Conservation (phyloP, 2,113 vertebrate genomes). For the Oncorhynchus clarkii region DNA sequence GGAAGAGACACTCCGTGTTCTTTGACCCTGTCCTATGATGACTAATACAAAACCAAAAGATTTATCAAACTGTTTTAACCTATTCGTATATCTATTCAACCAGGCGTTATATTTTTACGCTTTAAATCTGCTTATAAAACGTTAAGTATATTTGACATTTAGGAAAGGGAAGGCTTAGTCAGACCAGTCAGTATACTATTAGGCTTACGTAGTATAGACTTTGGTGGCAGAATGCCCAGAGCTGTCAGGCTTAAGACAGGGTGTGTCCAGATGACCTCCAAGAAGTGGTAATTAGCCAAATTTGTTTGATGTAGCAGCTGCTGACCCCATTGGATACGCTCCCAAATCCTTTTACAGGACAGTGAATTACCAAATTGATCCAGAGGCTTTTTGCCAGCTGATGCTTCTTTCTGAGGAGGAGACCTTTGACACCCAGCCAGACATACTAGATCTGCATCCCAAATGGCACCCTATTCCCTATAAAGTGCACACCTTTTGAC, state of each 20-base stretch:
- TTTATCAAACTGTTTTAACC: background rate
- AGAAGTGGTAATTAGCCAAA: constrained; percentile 39
- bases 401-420: constrained; percentile 28
- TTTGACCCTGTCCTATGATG: background rate
- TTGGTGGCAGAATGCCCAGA: constrained; percentile 1
- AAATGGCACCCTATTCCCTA: too few relatives aligned
- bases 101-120: too few relatives aligned
- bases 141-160: background rate
- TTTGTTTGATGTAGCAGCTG: constrained; percentile 51
- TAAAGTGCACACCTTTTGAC: too few relatives aligned
- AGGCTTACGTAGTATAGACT: background rate
- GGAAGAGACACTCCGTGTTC: background rate
- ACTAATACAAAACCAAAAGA: background rate
- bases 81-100: too few relatives aligned
- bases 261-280: constrained; percentile 46
- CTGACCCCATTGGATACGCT: constrained; percentile 40
- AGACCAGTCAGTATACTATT: too few relatives aligned
- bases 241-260: constrained; percentile 2
- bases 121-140: too few relatives aligned
- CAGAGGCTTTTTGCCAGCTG: constrained; percentile 63
- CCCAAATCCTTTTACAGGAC: constrained; percentile 58
- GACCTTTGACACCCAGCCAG: constrained; percentile 8
- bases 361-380: constrained; percentile 69
- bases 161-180: background rate
- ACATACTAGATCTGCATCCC: background rate